phyloP scores from a whole-genome alignment of 2,113 vertebrate species.

The Antennarius striatus region DNA sequence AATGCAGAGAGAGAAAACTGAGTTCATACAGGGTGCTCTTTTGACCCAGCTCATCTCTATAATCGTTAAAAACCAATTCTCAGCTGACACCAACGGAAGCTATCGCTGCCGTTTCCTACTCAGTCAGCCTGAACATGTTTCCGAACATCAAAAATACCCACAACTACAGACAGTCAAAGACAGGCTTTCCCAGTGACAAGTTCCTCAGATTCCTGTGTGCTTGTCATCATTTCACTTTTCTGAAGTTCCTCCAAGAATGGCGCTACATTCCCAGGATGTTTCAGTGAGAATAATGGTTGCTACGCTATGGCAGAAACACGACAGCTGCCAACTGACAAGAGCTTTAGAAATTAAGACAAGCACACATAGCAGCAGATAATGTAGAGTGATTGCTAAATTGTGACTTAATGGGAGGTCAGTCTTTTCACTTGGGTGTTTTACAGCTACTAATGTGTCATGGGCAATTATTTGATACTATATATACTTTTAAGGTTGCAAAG shows the following conservation, averaged over 20 bases:
- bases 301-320: constrained; percentile 27
- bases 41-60: constrained; percentile 8
- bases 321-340: constrained; percentile 40
- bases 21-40: neutral
- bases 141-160: constrained; percentile 13
- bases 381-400: constrained; percentile 24
- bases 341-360: neutral
- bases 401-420: constrained; percentile 46
- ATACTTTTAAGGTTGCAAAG: constrained; percentile 30
- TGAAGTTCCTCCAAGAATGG: constrained; percentile 17
- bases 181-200: neutral
- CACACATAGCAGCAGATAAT: neutral
- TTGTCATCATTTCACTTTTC: constrained; percentile 8
- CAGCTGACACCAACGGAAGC: constrained; percentile 24
- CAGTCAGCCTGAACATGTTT: neutral
- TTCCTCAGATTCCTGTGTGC: constrained; percentile 16
- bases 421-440: constrained; percentile 44
- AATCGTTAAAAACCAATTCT: constrained; percentile 2
- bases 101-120: constrained; percentile 14
- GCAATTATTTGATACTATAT: constrained; percentile 50
- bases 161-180: constrained; percentile 6
- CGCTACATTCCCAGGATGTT: constrained; percentile 40
- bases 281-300: constrained; percentile 18
- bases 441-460: constrained; percentile 44
- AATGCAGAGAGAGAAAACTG: neutral